These are phyloP conservation scores for Sarcophaga caerulescens DNA, from an alignment of 2,888 invertebrate genomes.

Conservation along the genomic window DNA sequence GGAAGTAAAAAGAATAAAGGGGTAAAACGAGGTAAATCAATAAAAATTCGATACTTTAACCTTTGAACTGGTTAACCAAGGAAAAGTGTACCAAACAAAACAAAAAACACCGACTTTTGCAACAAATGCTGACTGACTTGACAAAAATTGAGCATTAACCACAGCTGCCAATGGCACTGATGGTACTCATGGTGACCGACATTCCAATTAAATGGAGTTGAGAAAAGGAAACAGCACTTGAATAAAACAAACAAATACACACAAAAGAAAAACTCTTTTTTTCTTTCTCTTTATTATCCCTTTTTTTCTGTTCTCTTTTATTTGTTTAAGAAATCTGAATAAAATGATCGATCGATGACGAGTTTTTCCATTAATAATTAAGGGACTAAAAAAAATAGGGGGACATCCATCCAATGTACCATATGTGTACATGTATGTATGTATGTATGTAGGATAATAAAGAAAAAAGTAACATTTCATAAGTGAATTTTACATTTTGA, in stretches of 20 bases:
- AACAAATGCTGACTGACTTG: not conserved
- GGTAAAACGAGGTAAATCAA: not conserved
- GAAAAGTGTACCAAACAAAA: not conserved
- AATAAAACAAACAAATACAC: constrained; percentile 55
- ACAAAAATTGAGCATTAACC: not conserved
- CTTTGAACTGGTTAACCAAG: not conserved
- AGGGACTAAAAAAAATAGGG: not conserved
- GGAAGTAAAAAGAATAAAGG: not conserved
- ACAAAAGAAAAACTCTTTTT: constrained; percentile 31
- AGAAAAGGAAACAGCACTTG: constrained; percentile 50
- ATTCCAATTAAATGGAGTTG: constrained; percentile 50
- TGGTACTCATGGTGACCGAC: constrained; percentile 23
- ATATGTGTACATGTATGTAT: constrained; percentile 25
- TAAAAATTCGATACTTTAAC: not conserved
- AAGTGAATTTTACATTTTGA: not conserved
- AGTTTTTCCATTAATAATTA: not conserved
- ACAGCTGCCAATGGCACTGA: not conserved
- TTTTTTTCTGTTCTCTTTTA: not conserved
- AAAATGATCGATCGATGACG: not conserved
- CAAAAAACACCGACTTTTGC: not conserved
- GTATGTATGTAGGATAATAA: not conserved
- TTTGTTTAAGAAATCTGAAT: not conserved
- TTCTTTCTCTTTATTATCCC: too few relatives aligned
- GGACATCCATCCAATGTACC: not conserved
- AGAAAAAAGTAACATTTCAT: not conserved